Evolutionary conservation across 2,888 invertebrate genomes (phyloP), one percentile per base, ranked within the genome.

Genomic region (Oscheius sp.): DNA sequence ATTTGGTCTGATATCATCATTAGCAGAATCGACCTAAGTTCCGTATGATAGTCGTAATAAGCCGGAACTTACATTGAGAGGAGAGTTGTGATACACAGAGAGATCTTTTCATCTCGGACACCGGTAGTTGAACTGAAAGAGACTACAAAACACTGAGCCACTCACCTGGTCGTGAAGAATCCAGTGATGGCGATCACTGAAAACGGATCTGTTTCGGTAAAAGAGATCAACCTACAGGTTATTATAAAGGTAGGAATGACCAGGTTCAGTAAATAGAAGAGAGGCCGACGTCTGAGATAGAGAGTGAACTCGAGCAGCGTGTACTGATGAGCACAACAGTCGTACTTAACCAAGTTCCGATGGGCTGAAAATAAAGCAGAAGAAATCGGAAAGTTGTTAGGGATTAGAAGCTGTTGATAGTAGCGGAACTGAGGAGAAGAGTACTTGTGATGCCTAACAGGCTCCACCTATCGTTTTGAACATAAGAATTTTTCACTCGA

Each of bases 1-100:
- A 90, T 90, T 65, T 88, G 89, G 75, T 90, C 90, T 1, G 90
- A 89, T 4, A 90, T 89, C 63, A 90, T 86, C 70, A 90, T 84
- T 89, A 90, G 89, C 76, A 90, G 89, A 70, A 90, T 89, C 2
- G 90, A 89, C 21, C 21, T 21, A 21, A 21, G 21, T 21, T 21
- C 21, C 21, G 21, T 21, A 21, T 21, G 21, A 21, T 21, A 21
- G 21, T 21, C 21, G 21, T 21, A 21, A 21, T 21, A 21, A 21
- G 21, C 21, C 21, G 21, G 21, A 21, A 21, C 21, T 21, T 21
- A 21, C 82, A 90, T 90, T 3, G 90, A 89, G 71, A 90, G 79
- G 3, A 90, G 85, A 2, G 90, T 90, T 1, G 90, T 90, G 70
- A 90, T 89, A 68, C 89, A 89, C 59, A 79, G 70, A 1, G 76